Conservation (phyloP, 1,140 invertebrate species). For the Drosophila nannoptera region DNA sequence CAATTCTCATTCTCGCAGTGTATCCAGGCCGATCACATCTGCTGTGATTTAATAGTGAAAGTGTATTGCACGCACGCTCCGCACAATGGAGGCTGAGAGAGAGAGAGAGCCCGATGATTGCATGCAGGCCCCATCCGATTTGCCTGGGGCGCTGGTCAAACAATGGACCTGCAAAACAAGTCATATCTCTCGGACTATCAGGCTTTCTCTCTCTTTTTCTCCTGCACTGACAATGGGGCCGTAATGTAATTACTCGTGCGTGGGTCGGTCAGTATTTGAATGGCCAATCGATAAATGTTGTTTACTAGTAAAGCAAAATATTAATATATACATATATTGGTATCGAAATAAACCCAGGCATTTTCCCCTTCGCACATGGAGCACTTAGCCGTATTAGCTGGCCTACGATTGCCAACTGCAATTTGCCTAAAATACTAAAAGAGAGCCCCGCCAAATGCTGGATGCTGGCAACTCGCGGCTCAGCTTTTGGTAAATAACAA, state of each 20-base stretch:
- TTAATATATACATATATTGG: constrained; percentile 39
- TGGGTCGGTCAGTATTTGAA: constrained; percentile 15
- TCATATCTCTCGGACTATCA: constrained; percentile 3
- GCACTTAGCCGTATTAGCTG: constrained; percentile 63
- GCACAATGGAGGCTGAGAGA: constrained; percentile 2
- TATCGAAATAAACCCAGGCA: neutral
- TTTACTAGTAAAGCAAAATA: constrained; percentile 53
- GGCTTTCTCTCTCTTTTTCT: neutral
- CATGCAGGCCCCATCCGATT: constrained; percentile 13
- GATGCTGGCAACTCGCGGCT: constrained; percentile 46
- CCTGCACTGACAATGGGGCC: constrained; percentile 27
- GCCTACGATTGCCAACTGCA: constrained; percentile 31
- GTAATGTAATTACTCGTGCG: constrained; percentile 24
- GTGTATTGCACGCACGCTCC: constrained; percentile 2
- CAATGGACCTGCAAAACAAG: constrained; percentile 23
- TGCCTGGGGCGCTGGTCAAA: constrained; percentile 8
- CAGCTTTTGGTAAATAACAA: constrained; percentile 62
- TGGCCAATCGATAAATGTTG: constrained; percentile 58
- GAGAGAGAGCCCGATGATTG: neutral
- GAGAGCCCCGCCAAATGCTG: constrained; percentile 44
- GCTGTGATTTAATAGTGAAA: constrained; percentile 7
- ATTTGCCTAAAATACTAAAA: constrained; percentile 73
- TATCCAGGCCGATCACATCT: neutral
- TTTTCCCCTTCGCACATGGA: neutral
- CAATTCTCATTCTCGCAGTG: neutral